A percentile compares a stretch with the other conserved stretches of the same genome.
Evolutionary conservation across 2,797 vertebrate genomes (phyloP).

Genomic region (Leucoraja ocellata): DNA sequence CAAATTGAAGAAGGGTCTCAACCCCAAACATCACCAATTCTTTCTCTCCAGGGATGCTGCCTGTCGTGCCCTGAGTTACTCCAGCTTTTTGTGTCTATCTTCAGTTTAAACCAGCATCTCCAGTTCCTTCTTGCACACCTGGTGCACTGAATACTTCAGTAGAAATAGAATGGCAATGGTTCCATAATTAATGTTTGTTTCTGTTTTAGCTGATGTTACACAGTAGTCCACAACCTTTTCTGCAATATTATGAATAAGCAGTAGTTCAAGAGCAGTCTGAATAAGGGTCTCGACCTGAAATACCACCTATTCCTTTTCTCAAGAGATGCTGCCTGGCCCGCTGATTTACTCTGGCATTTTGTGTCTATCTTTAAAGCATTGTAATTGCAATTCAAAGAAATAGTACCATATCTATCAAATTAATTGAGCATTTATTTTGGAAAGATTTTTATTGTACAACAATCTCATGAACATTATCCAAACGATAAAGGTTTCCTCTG

Average conservation of each 20-base stretch:
- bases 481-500: not conserved
- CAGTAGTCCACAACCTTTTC: not conserved
- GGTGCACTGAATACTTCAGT: not conserved
- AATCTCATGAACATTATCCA: not conserved
- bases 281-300: no score
- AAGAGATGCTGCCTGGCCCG: no score
- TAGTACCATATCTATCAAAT: not conserved
- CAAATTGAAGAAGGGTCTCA: no score
- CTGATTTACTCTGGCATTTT: no score
- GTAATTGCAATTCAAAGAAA: not conserved
- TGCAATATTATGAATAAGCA: not conserved
- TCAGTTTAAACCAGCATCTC: no score
- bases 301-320: no score
- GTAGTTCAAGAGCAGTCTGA: not conserved
- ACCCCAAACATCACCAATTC: no score
- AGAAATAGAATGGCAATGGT: not conserved
- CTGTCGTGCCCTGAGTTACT: no score
- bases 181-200: not conserved
- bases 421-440: not conserved
- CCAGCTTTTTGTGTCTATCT: no score
- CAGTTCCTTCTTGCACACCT: not conserved
- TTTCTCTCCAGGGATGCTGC: no score
- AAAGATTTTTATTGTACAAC: not conserved
- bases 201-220: not conserved
- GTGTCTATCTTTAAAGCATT: not conserved